These are phyloP conservation scores for Pseudorasbora parva DNA, from an alignment of 2,113 vertebrate genomes.

Conservation along the genomic window DNA sequence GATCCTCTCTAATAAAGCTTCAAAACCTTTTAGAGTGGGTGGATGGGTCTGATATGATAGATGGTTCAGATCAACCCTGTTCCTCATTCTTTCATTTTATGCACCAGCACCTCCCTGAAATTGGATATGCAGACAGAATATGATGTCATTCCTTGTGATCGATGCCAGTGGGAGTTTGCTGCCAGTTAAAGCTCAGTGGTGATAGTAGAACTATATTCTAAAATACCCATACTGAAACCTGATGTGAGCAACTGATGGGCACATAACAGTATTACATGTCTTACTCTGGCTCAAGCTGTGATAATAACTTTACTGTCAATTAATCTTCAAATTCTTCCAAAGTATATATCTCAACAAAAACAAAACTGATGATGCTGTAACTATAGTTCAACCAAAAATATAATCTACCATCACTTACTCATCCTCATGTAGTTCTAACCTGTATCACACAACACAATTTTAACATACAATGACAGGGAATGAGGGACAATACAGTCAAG, in stretches of 20 bases:
- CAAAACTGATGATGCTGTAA: not conserved
- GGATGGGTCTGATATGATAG: conserved; percentile 28
- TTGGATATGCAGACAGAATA: conserved; percentile 43
- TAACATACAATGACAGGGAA: not conserved
- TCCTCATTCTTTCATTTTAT: conserved; percentile 47
- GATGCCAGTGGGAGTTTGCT: not conserved
- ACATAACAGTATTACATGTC: not conserved
- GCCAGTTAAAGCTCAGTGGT: conserved; percentile 15
- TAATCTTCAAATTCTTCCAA: not conserved
- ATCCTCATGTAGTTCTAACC: not conserved
- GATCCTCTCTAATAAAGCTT: not conserved
- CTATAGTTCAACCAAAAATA: not conserved
- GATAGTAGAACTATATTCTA: not conserved
- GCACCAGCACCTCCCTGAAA: conserved; percentile 28
- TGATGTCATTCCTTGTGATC: conserved; percentile 34
- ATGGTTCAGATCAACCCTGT: conserved; percentile 40
- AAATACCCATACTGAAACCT: conserved; percentile 17
- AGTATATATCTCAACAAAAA: not conserved
- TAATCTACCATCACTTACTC: not conserved
- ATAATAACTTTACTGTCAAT: not conserved
- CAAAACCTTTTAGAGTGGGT: not conserved
- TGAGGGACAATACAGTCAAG: not conserved
- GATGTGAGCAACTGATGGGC: not conserved
- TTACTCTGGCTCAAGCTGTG: not conserved
- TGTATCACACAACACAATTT: not conserved